These are phyloP conservation scores for Clinocottus analis DNA, from an alignment of 2,113 vertebrate species.

Conservation along the genomic window DNA sequence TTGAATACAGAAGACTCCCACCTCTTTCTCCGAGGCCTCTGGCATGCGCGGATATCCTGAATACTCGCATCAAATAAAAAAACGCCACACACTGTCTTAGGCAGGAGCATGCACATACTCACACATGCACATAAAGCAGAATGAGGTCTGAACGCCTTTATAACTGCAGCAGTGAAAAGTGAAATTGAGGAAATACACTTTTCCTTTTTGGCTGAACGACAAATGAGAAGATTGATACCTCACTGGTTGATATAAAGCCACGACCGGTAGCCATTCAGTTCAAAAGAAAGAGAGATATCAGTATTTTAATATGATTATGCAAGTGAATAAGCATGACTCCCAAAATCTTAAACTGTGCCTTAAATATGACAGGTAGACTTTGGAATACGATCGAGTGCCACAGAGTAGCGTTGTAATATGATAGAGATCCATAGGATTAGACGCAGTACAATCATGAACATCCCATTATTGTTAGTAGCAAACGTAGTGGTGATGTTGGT, in stretches of 20 bases:
- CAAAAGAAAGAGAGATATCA: not conserved
- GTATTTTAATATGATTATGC: not conserved
- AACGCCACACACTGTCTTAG: constrained; percentile 1
- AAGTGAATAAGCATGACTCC: not conserved
- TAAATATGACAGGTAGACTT: not conserved
- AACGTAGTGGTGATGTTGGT: not conserved
- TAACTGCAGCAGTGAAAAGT: not conserved
- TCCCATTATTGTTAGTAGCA: not conserved
- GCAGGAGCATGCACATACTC: constrained; percentile 24
- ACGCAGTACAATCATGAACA: not conserved
- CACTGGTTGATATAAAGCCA: not conserved
- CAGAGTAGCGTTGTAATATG: not conserved
- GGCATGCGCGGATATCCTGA: constrained; percentile 68
- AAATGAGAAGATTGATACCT: constrained; percentile 4
- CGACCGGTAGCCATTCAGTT: not conserved
- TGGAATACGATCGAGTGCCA: not conserved
- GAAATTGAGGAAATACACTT: not conserved
- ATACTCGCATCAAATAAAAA: constrained; percentile 60
- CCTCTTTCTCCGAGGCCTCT: constrained; percentile 57
- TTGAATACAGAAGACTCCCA: constrained; percentile 64
- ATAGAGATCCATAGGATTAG: not conserved
- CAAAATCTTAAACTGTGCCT: not conserved
- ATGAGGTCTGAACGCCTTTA: not conserved
- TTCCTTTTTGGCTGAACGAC: constrained; percentile 8
- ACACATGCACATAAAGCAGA: constrained; percentile 6